phyloP scores from a whole-genome alignment of 2,797 vertebrate genomes.

The Xiphorhynchus erythropygius region DNA sequence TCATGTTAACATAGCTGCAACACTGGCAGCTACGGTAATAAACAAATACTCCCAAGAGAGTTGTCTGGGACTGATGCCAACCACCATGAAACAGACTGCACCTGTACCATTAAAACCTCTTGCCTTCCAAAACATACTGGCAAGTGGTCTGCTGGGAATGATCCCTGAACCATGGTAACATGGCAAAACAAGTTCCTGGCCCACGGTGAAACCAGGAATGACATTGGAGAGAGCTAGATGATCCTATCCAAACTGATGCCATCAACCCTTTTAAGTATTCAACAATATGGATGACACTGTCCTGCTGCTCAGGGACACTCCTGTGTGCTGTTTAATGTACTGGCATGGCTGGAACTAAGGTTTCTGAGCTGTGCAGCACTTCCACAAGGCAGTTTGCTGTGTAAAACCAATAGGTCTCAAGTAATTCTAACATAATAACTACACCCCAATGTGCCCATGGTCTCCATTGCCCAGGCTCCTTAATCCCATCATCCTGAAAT shows the following conservation, averaged over 20 bases:
- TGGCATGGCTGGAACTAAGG: background rate
- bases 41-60: background rate
- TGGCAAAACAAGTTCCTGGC: background rate
- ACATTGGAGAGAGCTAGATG: background rate
- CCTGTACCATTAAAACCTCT: background rate
- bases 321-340: fast-evolving
- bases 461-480: background rate
- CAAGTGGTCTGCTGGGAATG: background rate
- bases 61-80: background rate
- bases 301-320: background rate
- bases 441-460: fast-evolving
- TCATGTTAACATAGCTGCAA: background rate
- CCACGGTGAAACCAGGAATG: background rate
- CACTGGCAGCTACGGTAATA: background rate
- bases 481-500: background rate
- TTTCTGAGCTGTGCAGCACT: background rate
- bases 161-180: fast-evolving
- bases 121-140: background rate
- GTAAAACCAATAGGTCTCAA: background rate
- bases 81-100: background rate
- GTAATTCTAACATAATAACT: background rate
- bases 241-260: background rate
- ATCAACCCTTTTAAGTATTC: background rate
- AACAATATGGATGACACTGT: background rate
- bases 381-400: background rate